phyloP scores from a whole-genome alignment of 2,888 invertebrate genomes.

The Apamea crenata region DNA sequence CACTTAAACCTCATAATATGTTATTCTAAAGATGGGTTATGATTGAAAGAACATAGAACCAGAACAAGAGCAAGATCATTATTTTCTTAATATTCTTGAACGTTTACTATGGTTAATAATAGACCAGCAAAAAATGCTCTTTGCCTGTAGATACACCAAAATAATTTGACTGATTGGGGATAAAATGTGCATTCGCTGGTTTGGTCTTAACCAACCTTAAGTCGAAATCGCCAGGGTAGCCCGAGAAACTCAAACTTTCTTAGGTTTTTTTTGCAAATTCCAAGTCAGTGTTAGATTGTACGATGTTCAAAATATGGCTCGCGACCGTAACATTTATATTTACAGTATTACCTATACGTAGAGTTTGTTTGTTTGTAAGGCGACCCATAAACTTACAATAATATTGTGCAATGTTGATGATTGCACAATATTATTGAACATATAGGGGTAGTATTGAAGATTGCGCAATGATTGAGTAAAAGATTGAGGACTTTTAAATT shows the following conservation, averaged over 20 bases:
- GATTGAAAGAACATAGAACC: background rate
- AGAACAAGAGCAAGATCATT: background rate
- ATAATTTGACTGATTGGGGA: background rate
- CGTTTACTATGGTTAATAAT: background rate
- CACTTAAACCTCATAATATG: background rate
- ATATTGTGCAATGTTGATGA: too few relatives aligned
- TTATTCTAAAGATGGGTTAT: background rate
- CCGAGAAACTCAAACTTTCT: background rate
- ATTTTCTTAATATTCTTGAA: background rate
- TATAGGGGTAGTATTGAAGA: too few relatives aligned
- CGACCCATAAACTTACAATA: too few relatives aligned
- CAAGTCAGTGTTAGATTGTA: background rate
- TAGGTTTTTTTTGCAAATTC: background rate
- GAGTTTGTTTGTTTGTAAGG: too few relatives aligned
- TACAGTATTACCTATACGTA: too few relatives aligned
- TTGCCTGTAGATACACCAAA: background rate
- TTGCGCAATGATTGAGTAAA: too few relatives aligned
- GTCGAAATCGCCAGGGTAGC: accelerated
- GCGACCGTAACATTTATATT: background rate
- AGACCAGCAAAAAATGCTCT: background rate
- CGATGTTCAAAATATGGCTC: background rate
- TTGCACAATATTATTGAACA: too few relatives aligned
- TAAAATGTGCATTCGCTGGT: background rate
- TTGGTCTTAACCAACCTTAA: background rate
- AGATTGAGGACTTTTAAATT: too few relatives aligned